These are phyloP conservation scores for Cebidichthys violaceus DNA, from an alignment of 2,113 vertebrate genomes.

Conservation along the genomic window DNA sequence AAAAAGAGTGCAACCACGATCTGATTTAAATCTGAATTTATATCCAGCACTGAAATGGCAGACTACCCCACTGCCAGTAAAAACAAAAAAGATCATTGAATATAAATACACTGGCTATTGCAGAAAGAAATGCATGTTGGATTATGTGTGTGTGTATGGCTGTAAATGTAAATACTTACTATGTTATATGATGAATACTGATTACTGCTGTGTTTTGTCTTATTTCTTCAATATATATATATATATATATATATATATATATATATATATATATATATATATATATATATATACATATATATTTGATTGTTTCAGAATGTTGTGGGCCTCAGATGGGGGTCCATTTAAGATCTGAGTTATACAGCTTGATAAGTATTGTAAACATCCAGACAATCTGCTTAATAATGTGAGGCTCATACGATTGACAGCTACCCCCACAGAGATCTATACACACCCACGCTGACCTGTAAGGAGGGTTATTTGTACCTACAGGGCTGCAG, in stretches of 20 bases:
- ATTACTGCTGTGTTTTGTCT: neutral
- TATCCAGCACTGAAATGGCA: neutral
- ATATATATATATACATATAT: too few relatives aligned
- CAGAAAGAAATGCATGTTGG: neutral
- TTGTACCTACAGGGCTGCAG: neutral
- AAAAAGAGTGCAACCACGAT: neutral
- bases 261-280: too few relatives aligned
- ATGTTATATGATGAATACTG: neutral
- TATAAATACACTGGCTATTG: neutral
- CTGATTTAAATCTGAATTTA: neutral
- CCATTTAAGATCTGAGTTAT: neutral
- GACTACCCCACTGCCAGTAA: neutral
- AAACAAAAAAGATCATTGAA: neutral
- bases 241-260: too few relatives aligned
- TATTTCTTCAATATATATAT: neutral
- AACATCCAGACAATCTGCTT: neutral
- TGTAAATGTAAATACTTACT: neutral
- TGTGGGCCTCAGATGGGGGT: neutral
- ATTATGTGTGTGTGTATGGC: too few relatives aligned
- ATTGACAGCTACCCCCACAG: neutral
- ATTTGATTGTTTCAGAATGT: neutral
- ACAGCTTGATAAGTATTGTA: neutral
- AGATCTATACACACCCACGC: neutral
- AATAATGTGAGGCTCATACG: neutral
- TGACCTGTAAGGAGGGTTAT: constrained; percentile 1